A percentile compares a stretch with the other conserved stretches of the same genome.
Evolutionary conservation across 2,888 invertebrate genomes (phyloP).

Genomic region (Pammene fasciana): DNA sequence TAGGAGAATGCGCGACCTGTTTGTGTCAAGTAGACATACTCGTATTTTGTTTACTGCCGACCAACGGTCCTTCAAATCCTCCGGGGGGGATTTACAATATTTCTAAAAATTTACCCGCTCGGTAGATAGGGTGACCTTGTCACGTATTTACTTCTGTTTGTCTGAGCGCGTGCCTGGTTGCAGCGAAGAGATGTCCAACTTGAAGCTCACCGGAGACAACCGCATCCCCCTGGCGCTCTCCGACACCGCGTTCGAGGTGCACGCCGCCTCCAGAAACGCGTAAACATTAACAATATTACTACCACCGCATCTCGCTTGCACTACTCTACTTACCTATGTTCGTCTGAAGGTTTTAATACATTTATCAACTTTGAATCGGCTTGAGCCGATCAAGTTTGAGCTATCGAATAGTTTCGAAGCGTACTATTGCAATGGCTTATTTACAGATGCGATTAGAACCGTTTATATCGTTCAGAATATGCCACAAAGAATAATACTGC

Average conservation of each 20-base stretch:
- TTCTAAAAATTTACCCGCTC: not conserved
- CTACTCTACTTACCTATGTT: conserved; percentile 43
- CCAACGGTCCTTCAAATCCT: not conserved
- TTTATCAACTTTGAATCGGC: conserved; percentile 5
- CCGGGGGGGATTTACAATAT: not conserved
- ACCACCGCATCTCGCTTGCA: conserved; percentile 60
- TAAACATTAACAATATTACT: conserved; percentile 62
- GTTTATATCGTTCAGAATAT: not conserved
- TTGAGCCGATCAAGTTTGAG: conserved; percentile 12
- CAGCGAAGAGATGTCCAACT: conserved; percentile 82
- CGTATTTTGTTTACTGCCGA: not conserved
- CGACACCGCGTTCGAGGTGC: conserved; percentile 81
- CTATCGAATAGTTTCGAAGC: not conserved
- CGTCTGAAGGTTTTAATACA: conserved; percentile 6
- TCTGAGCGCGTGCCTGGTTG: conserved; percentile 62
- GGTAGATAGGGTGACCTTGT: conserved; percentile 1
- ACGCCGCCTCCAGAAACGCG: conserved; percentile 80
- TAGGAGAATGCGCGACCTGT: not conserved
- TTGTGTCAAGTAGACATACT: not conserved
- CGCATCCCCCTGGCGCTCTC: conserved; percentile 81
- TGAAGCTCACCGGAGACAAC: conserved; percentile 78
- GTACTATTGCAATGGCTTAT: no score
- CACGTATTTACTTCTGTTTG: conserved; percentile 25
- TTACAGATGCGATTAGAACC: not conserved
- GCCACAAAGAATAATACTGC: not conserved